Conservation (phyloP, 37 sponge, comb jelly and placozoan species). For the Tethya wilhelma region DNA sequence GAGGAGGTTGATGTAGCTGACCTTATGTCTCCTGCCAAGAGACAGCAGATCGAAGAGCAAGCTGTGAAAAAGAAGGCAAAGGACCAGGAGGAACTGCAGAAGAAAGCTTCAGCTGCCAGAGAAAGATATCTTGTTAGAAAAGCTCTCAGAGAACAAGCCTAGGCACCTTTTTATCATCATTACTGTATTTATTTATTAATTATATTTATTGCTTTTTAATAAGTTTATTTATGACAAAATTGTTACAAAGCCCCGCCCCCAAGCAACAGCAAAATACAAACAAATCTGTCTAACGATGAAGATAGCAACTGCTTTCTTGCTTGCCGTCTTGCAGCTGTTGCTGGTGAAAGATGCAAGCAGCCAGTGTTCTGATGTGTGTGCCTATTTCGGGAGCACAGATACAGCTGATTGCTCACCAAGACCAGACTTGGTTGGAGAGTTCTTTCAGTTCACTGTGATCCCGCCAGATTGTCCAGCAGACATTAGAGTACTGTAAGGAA, state of each 20-base stretch:
- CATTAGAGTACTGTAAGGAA: conserved; percentile 27
- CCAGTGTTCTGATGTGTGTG: conserved; percentile 15
- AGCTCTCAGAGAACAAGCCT: background rate
- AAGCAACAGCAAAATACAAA: conserved; percentile 10
- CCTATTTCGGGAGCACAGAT: background rate
- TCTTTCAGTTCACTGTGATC: conserved; percentile 22
- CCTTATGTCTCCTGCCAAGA: conserved; percentile 2
- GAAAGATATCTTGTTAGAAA: conserved; percentile 78
- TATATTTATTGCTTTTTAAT: background rate
- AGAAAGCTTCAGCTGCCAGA: conserved; percentile 61
- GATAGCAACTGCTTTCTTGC: too few relatives aligned
- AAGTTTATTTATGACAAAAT: background rate
- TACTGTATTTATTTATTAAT: conserved; percentile 7
- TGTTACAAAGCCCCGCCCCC: conserved; percentile 39
- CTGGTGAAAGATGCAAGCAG: background rate
- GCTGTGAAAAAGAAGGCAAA: background rate
- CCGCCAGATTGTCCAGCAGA: background rate
- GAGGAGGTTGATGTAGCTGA: background rate
- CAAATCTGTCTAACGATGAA: background rate
- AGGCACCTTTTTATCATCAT: conserved; percentile 1
- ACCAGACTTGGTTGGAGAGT: conserved; percentile 2
- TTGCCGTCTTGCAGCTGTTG: too few relatives aligned
- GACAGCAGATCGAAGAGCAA: background rate
- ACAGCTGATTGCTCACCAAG: conserved; percentile 27
- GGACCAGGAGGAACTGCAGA: conserved; percentile 28